phyloP scores from a whole-genome alignment of 2,113 vertebrate species.

The Larimichthys crocea region DNA sequence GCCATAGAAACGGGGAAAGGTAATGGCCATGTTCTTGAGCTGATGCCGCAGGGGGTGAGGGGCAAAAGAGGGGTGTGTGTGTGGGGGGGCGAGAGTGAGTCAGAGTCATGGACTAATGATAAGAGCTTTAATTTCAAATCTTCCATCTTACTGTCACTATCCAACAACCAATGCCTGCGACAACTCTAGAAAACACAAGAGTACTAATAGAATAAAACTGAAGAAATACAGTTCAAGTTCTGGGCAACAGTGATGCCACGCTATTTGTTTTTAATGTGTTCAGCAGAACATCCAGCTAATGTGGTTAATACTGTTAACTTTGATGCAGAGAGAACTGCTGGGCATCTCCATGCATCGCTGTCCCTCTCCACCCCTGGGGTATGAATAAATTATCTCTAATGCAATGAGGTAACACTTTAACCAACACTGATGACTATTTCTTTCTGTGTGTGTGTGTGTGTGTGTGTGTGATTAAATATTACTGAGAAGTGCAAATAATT shows the following conservation, averaged over 20 bases:
- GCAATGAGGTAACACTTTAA: conserved; percentile 49
- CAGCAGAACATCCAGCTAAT: conserved; percentile 24
- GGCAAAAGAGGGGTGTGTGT: conserved; percentile 46
- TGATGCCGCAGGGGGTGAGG: conserved; percentile 76
- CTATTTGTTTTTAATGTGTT: conserved; percentile 34
- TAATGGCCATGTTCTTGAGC: conserved; percentile 82
- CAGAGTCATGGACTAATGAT: conserved; percentile 65
- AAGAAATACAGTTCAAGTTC: conserved; percentile 27
- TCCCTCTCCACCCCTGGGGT: conserved; percentile 9
- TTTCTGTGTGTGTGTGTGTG: background rate
- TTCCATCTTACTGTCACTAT: conserved; percentile 29
- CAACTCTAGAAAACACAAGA: background rate
- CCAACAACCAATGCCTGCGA: background rate
- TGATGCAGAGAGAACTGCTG: conserved; percentile 36
- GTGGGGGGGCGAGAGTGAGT: conserved; percentile 52
- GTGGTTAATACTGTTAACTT: conserved; percentile 36
- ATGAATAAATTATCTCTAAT: conserved; percentile 74
- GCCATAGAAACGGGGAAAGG: conserved; percentile 84
- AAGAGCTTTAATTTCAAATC: conserved; percentile 54
- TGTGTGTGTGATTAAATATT: conserved; percentile 62
- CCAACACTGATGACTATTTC: conserved; percentile 29
- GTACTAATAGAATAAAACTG: conserved; percentile 19
- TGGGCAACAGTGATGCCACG: background rate
- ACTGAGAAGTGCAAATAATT: conserved; percentile 62
- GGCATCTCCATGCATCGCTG: conserved; percentile 18